Evolutionary conservation across 2,113 vertebrate species (phyloP), one percentile per base, ranked within the genome.

Genomic region (Callopanchax toddi): DNA sequence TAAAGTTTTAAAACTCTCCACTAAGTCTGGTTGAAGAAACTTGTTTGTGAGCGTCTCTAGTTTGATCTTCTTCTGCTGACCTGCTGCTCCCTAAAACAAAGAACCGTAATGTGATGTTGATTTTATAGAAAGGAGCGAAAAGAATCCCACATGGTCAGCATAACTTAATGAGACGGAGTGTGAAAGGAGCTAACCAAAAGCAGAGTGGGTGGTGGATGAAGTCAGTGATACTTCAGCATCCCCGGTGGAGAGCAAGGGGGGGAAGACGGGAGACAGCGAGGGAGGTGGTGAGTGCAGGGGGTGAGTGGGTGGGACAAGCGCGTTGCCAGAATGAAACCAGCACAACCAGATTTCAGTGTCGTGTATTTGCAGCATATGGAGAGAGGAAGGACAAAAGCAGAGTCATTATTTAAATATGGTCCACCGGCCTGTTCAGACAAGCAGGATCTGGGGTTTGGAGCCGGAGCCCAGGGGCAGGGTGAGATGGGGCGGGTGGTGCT

Each of bases 181-280:
- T 76, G 74, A 83, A 76, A 79, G 60, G 81, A 73, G 55, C 77
- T 76, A 85, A 88, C 80, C 73, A 71, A 76, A 82, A 78, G 73
- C 74, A 74, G 70, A 78, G 69, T 77, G 76, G 67, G 26, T 6
- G 6, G 26, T 26, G 26, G 26, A 82, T 81, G 79, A 82, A 77
- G 77, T 82, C 83, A 73, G 86, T 73, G 66, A 87, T 88, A 83
- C 87, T 87, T 86, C 76, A 86, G 77, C 74, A 73, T 87, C 73
- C 68, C 79, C 76, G 20, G 3, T 26, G 26, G 26, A 26, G 26
- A 26, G 26, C 6, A 6, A 26, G 6, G 26, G 79, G 73, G 81
- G 76, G 79, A 26, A 26, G 6, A 22, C 61, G 68, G 81, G 78
- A 78, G 73, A 86, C 66, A 79, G 64, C 63, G 51, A 45, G 60